Conservation (phyloP, 2,888 invertebrate genomes). For the Drosophila incognita region DNA sequence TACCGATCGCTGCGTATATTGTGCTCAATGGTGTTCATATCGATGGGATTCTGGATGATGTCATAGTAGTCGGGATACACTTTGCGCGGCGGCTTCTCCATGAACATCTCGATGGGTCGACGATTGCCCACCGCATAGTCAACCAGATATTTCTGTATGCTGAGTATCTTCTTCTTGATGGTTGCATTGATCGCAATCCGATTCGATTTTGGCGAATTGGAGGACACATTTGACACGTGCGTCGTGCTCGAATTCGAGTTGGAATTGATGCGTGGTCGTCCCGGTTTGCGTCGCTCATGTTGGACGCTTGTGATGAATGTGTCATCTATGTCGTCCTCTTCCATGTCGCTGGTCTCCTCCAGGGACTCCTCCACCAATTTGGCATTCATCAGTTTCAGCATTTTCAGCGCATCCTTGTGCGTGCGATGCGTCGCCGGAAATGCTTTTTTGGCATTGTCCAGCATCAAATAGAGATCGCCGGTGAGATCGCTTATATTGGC, state of each 20-base stretch:
- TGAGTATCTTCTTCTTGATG: slow-evolving; percentile 92
- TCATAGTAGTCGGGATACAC: slow-evolving; percentile 98
- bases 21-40: slow-evolving; percentile 96
- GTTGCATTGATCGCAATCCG: slow-evolving; percentile 81
- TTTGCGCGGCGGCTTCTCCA: slow-evolving; percentile 98
- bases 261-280: slow-evolving; percentile 82
- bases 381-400: slow-evolving; percentile 93
- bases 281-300: slow-evolving; percentile 78
- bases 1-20: slow-evolving; percentile 95
- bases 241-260: slow-evolving; percentile 62
- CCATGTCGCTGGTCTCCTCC: slow-evolving; percentile 81
- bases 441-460: slow-evolving; percentile 97
- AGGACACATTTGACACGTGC: slow-evolving; percentile 58
- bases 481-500: slow-evolving; percentile 95
- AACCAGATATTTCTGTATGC: slow-evolving; percentile 91
- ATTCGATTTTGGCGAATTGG: slow-evolving; percentile 80
- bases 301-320: slow-evolving; percentile 51
- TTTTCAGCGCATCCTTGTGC: slow-evolving; percentile 93
- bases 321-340: slow-evolving; percentile 73
- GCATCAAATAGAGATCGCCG: slow-evolving; percentile 97
- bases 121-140: slow-evolving; percentile 91
- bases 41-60: slow-evolving; percentile 96
- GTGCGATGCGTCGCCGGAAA: slow-evolving; percentile 92
- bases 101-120: slow-evolving; percentile 95
- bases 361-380: slow-evolving; percentile 87